Percentiles rank a stretch among this genome's conserved stretches.
phyloP scores from a whole-genome alignment of 2,888 invertebrate species.

The Ganaspis brasiliensis region DNA sequence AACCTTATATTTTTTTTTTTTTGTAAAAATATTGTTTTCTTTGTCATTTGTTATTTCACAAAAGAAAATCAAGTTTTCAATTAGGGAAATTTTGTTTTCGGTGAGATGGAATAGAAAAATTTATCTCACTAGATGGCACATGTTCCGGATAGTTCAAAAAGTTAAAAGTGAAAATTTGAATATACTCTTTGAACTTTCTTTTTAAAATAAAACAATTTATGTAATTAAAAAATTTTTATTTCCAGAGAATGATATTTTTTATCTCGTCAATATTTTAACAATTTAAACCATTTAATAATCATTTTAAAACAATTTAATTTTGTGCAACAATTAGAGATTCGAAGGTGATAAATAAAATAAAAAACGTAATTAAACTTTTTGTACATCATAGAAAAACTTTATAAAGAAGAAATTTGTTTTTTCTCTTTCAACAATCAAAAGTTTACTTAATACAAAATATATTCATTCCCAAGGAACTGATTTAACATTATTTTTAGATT shows the following conservation, averaged over 20 bases:
- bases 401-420: not conserved
- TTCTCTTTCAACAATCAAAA: not conserved
- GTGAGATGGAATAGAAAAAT: too few relatives aligned
- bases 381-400: not conserved
- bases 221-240: conserved; percentile 2
- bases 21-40: too few relatives aligned
- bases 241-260: not conserved
- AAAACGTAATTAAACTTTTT: not conserved
- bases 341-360: not conserved
- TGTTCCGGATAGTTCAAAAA: too few relatives aligned
- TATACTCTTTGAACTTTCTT: too few relatives aligned
- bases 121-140: too few relatives aligned
- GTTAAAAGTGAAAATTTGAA: too few relatives aligned
- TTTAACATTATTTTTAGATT: not conserved
- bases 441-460: not conserved
- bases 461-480: not conserved
- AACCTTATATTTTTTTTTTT: too few relatives aligned
- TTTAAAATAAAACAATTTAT: not conserved
- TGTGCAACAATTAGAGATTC: conserved; percentile 17
- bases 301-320: not conserved
- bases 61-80: too few relatives aligned
- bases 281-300: not conserved
- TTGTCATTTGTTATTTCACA: too few relatives aligned
- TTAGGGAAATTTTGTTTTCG: too few relatives aligned
- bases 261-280: conserved; percentile 9